Base-by-base conservation (phyloP, 2,888 invertebrate genomes). In the Rhingia campestris region DNA sequence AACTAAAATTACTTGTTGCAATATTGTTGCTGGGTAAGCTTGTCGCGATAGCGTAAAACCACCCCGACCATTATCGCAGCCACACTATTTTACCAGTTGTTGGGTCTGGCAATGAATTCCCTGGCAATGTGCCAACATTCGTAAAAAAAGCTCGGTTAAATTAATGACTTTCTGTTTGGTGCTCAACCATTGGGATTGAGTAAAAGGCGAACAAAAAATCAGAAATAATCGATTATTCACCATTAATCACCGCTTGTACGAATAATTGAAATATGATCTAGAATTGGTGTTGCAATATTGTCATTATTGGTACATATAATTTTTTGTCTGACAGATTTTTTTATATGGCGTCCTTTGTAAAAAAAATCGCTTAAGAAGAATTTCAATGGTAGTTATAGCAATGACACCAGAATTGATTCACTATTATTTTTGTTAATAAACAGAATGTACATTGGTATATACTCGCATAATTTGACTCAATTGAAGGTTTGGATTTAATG, bases 1-100 rank as follows among this genome's bases (percentile, higher is more conserved):
- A 81, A 76, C 64, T 59, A 47, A 72, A 81, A 82, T 77, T 73
- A 82, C 81, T 82, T 82, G 81, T 77, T 82, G 81, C 77, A 77
- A 63, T 39, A 32, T 14, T 39, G 43, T 39, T 45, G 43, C 37
- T 32, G n/a, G 22, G 22, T 22, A 22, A 22, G 22, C 22, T 22
- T 22, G 10, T 49, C 7, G 47, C 37, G 14, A 51, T 49, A 32
- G 43, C 45, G 53, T 45, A 59, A 35, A 70, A 70, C 63, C 30
- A 37, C 35, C 22, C 43, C 32, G 14, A 61, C 51, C 59, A 66
- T 45, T 49, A 79, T 64, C 47, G 37, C 58, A 66, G 41, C 14
- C 73, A 74, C 66, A 45, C 47, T 49, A 54, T 22, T 43, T 66
- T 49, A 77, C 66, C 61, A 72, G 81, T 77, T 63, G 63, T 77